Conservation (phyloP, 1,140 invertebrate species). For the Tribolium madens region DNA sequence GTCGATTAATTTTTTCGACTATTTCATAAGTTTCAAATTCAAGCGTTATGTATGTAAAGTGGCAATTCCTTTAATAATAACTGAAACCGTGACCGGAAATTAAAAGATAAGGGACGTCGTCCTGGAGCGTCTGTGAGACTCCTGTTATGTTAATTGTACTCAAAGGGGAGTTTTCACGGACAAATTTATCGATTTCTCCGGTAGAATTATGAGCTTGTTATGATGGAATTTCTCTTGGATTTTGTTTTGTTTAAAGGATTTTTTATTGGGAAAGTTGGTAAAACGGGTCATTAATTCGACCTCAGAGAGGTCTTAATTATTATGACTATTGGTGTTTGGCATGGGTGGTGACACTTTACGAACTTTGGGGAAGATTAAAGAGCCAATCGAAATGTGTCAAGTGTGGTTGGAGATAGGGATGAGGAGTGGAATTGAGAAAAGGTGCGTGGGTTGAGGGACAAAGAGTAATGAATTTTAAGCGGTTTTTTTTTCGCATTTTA, state of each 20-base stretch:
- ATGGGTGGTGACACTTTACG: conserved; percentile 1
- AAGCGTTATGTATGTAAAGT: conserved; percentile 1
- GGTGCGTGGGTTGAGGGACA: not conserved
- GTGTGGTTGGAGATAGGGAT: conserved; percentile 1
- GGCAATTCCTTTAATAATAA: conserved; percentile 19
- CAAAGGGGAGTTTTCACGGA: not conserved
- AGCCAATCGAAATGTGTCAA: conserved; percentile 24
- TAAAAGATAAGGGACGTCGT: conserved; percentile 22
- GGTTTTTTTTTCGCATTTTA: not conserved
- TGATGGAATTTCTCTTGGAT: conserved; percentile 2
- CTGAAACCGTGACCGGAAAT: conserved; percentile 12
- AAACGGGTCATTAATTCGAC: not conserved
- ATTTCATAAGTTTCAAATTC: not conserved
- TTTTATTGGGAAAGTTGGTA: conserved; percentile 13
- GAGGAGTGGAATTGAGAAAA: not conserved
- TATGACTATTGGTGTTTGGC: conserved; percentile 11
- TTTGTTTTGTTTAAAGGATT: not conserved
- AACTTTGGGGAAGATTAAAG: conserved; percentile 27
- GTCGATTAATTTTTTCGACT: not conserved
- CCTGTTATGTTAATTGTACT: conserved; percentile 15
- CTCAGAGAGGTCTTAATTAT: conserved; percentile 7
- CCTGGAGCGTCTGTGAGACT: not conserved
- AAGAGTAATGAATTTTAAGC: not conserved
- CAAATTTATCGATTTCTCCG: conserved; percentile 7
- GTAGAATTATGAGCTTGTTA: conserved; percentile 10